These are phyloP conservation scores for Sebastes hubbsi DNA, from an alignment of 2,797 vertebrate genomes.

Conservation along the genomic window DNA sequence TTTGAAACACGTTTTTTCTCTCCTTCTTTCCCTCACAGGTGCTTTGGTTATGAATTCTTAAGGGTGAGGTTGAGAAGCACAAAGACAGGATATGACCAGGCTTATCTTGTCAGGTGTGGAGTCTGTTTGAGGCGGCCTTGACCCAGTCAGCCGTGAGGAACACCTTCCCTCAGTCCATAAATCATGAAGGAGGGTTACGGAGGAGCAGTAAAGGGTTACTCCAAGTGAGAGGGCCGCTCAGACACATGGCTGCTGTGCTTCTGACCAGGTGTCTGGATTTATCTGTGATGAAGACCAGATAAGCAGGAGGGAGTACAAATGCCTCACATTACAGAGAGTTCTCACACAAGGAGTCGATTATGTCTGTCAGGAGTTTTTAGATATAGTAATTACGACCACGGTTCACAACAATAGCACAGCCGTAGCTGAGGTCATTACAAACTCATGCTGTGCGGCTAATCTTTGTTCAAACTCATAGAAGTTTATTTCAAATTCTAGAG, in stretches of 20 bases:
- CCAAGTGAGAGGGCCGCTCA: not conserved
- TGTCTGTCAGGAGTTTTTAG: not conserved
- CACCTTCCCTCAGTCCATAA: constrained; percentile 55
- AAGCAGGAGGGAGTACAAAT: constrained; percentile 41
- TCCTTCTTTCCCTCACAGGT: constrained; percentile 24
- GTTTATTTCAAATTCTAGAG: not conserved
- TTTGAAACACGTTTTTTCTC: not conserved
- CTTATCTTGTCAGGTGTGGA: constrained; percentile 70
- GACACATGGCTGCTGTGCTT: constrained; percentile 7
- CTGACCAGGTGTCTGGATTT: constrained; percentile 59
- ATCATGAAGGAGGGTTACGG: constrained; percentile 30
- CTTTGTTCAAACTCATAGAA: not conserved
- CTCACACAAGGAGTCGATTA: not conserved
- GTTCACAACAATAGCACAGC: not conserved
- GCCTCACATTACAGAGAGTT: constrained; percentile 32
- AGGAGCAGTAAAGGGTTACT: constrained; percentile 4
- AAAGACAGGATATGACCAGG: constrained; percentile 44
- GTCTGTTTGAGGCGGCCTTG: constrained; percentile 60
- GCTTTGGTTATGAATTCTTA: constrained; percentile 16
- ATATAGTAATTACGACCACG: not conserved
- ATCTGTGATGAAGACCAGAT: constrained; percentile 47
- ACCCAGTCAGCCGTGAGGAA: constrained; percentile 51
- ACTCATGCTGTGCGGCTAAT: not conserved
- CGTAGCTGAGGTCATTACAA: not conserved
- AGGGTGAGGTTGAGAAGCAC: constrained; percentile 10